Conservation (phyloP, 2,888 invertebrate species). For the Rhagonycha fulva region DNA sequence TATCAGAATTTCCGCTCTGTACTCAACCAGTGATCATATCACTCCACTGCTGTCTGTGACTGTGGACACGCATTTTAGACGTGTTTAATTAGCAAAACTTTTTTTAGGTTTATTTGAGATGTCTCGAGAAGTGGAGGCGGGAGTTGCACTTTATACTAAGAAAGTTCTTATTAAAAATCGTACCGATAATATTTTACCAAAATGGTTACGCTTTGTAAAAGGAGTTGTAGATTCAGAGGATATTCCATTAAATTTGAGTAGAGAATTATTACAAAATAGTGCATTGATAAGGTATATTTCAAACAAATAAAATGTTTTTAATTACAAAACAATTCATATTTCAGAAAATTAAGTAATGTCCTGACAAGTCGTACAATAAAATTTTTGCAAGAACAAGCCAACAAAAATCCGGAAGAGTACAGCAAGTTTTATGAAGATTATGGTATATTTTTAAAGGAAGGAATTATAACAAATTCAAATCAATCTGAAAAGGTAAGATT, state of each 20-base stretch:
- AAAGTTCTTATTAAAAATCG: slow-evolving; percentile 92
- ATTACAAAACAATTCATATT: background rate
- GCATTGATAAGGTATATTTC: slow-evolving; percentile 72
- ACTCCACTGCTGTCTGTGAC: too few relatives aligned
- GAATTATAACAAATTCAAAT: slow-evolving; percentile 84
- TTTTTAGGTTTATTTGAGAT: slow-evolving; percentile 79
- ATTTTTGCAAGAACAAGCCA: slow-evolving; percentile 82
- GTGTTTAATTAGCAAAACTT: background rate
- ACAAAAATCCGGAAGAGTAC: slow-evolving; percentile 81
- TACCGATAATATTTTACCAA: slow-evolving; percentile 88
- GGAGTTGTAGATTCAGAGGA: slow-evolving; percentile 99
- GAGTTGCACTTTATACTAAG: slow-evolving; percentile 88
- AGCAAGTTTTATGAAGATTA: slow-evolving; percentile 90
- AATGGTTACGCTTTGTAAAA: slow-evolving; percentile 94
- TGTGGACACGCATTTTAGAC: too few relatives aligned
- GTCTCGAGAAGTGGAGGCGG: slow-evolving; percentile 81
- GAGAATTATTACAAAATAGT: slow-evolving; percentile 94
- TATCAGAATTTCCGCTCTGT: too few relatives aligned
- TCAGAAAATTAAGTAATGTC: slow-evolving; percentile 80
- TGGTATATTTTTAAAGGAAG: slow-evolving; percentile 92
- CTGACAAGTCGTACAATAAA: slow-evolving; percentile 82
- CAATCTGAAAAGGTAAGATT: slow-evolving; percentile 75
- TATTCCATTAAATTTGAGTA: slow-evolving; percentile 94
- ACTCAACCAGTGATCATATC: too few relatives aligned
- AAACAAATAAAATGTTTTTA: background rate